Evolutionary conservation across 1,140 invertebrate genomes (phyloP).

Genomic region (Frieseomelitta varia): DNA sequence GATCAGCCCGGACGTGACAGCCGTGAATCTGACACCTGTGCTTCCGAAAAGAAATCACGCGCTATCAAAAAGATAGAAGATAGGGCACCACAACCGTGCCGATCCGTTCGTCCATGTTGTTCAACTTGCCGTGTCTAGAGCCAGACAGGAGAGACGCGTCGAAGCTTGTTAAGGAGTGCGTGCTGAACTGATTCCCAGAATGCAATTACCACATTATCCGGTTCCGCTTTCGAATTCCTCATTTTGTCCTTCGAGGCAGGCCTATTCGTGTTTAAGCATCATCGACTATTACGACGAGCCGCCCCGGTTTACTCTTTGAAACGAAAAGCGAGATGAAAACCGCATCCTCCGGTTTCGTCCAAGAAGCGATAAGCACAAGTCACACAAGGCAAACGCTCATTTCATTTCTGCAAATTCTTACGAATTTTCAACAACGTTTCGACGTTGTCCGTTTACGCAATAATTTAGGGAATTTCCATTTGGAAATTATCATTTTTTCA

Average conservation of each 20-base stretch:
- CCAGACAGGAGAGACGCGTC: slow-evolving; percentile 46
- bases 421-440: neutral
- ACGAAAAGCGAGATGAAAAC: slow-evolving; percentile 1
- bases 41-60: slow-evolving; percentile 34
- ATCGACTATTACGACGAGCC: neutral
- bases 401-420: neutral
- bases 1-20: neutral
- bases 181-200: slow-evolving; percentile 69
- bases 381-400: too few species aligned
- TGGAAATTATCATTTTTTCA: too few species aligned
- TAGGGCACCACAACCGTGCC: slow-evolving; percentile 19
- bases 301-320: neutral
- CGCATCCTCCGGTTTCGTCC: neutral
- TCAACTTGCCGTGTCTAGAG: slow-evolving; percentile 54
- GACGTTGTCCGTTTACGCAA: too few species aligned
- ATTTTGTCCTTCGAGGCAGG: slow-evolving; percentile 54
- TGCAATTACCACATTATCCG: slow-evolving; percentile 71
- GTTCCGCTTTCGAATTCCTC: slow-evolving; percentile 73
- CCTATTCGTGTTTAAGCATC: slow-evolving; percentile 46
- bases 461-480: too few species aligned
- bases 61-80: slow-evolving; percentile 34
- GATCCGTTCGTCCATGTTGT: slow-evolving; percentile 1
- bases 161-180: slow-evolving; percentile 65
- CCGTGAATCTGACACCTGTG: slow-evolving; percentile 25
- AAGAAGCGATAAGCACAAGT: neutral